Base-by-base conservation (phyloP, 2,888 invertebrate species). In the Strigamia maritima region DNA sequence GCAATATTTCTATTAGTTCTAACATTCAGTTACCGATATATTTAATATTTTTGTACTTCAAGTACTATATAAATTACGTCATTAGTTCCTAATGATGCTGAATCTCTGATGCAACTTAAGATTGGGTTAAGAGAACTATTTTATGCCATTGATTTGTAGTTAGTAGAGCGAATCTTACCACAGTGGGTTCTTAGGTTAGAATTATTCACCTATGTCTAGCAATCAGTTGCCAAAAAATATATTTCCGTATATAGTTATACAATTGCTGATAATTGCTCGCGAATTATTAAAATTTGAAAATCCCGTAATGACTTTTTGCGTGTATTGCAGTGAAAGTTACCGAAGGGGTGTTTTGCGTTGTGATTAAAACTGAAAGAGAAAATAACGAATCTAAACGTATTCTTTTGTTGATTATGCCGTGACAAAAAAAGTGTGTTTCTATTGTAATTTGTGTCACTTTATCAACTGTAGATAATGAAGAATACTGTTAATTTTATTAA, bases 351-450 rank as follows among this genome's bases (percentile, higher is more conserved):
- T 54, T 54, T 54, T 54, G 54, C 8, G 19, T 19, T 54, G 8
- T 19, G 54, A 54, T 54, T 54, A 54, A 22, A 19, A n/a, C n/a
- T 54, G 54, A 54, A 54, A n/a, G 54, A 10, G 54, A 54, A 22
- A 54, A 22, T 35, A 35, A 35, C 19, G 54, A 22, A 54, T 19
- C 19, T n/a, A n/a, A n/a, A n/a, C n/a, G n/a, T n/a, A 19, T 54
- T 54, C 54, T 54, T 54, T 54, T 54, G 54, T 54, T 54, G 54
- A 54, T 54, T 54, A 54, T 54, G n/a, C 54, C 54, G 54, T 54
- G 19, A 54, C 19, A 19, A 54, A 54, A 19, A 54, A 19, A n/a
- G 19, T 22, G 22, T 2, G 54, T 44, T 10, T 16, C 16, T 54
- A 19, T 19, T 49, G 8, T 49, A 2, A 49, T 49, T n/a, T 49